These are phyloP conservation scores for Loris lydekkerianus DNA, from an alignment of 2,797 vertebrate genomes.

Conservation along the genomic window DNA sequence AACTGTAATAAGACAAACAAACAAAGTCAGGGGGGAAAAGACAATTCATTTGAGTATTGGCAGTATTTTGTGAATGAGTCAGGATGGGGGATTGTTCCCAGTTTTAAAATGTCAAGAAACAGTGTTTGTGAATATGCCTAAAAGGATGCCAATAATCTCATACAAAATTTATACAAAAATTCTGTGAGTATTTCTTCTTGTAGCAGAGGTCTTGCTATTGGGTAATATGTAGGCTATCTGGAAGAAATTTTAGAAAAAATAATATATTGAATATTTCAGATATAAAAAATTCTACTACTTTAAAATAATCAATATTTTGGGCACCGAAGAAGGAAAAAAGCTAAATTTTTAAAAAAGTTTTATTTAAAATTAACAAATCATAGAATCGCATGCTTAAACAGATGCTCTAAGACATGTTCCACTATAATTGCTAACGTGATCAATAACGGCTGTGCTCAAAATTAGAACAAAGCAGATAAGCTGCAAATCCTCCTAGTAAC, in stretches of 20 bases:
- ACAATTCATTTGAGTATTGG: background rate
- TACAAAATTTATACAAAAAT: conserved; percentile 47
- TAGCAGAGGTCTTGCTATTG: background rate
- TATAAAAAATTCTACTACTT: background rate
- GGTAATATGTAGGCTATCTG: background rate
- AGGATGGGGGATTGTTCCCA: conserved; percentile 38
- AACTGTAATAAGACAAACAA: conserved; percentile 50
- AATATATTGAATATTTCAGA: conserved; percentile 27
- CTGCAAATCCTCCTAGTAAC: background rate
- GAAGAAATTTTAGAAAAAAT: conserved; percentile 7
- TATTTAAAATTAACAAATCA: background rate
- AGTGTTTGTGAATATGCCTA: conserved; percentile 69
- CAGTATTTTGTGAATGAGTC: conserved; percentile 46
- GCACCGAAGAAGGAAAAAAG: background rate
- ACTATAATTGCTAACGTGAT: background rate
- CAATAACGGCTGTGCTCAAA: background rate
- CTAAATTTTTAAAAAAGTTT: background rate
- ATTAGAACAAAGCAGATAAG: background rate
- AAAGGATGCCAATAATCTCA: background rate
- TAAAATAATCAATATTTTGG: conserved; percentile 45
- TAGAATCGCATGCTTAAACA: background rate
- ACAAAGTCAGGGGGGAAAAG: background rate
- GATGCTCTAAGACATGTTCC: background rate
- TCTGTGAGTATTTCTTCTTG: conserved; percentile 21
- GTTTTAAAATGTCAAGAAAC: conserved; percentile 72